Conservation (phyloP, 2,113 vertebrate species). For the Anarhynchus alexandrinus region DNA sequence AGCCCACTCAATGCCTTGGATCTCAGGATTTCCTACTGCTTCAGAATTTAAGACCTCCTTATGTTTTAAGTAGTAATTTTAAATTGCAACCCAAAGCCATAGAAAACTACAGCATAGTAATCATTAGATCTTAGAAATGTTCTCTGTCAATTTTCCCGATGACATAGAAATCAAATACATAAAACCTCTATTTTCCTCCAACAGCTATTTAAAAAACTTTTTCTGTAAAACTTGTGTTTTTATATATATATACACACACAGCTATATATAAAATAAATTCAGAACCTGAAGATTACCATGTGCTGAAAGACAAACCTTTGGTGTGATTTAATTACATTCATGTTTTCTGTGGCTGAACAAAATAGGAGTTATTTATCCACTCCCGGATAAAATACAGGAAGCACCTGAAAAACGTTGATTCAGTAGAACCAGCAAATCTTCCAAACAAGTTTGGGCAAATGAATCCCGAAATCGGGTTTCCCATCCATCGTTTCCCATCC, state of each 20-base stretch:
- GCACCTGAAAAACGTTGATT: background rate
- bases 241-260: too few species aligned
- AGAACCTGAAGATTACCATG: background rate
- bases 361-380: background rate
- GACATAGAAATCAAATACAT: background rate
- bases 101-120: slow-evolving; percentile 19
- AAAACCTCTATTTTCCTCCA: background rate
- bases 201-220: background rate
- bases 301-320: background rate
- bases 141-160: background rate
- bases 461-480: background rate
- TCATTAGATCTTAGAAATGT: background rate
- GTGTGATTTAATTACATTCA: background rate
- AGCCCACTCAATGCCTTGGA: background rate
- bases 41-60: slow-evolving; percentile 1
- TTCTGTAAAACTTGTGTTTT: background rate
- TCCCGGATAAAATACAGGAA: background rate
- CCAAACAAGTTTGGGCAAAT: background rate
- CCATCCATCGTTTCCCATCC: slow-evolving; percentile 40
- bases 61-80: slow-evolving; percentile 11
- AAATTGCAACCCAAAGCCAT: background rate
- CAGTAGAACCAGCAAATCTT: background rate
- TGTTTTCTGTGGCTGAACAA: background rate
- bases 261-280: background rate
- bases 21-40: slow-evolving; percentile 15